Evolutionary conservation across 2,113 vertebrate species (phyloP), one percentile per base, ranked within the genome.

Genomic region (Lepisosteus oculatus): DNA sequence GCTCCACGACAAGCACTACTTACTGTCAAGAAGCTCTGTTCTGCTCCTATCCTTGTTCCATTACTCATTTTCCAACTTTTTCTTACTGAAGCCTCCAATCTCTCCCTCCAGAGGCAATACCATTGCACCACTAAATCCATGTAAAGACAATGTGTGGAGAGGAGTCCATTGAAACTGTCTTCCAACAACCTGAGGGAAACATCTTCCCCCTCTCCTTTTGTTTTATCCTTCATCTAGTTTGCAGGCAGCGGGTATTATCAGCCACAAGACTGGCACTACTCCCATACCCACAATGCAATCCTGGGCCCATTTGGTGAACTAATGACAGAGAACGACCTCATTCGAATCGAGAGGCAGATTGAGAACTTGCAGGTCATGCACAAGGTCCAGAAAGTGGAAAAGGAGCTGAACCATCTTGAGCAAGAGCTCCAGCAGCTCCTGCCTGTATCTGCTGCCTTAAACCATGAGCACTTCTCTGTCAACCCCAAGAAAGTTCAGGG

Each of bases 291-390:
- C 81, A 88, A 95, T 78, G 96, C 88, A 83, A 91, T 94, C 68
- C 89, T 93, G 79, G 94, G 94, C 76, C 94, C 94, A 62, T 91
- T 97, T 44, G 93, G 97, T 63, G 95, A 97, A 77, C 92, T 93
- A 71, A 94, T 97, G 95, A 92, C 93, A 1, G 97, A 98, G 80
- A 89, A 88, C 2, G 97, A 99, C 75, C 80, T 97, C 65, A 86
- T 91, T 75, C 90, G 88, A 71, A 93, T 98, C 74, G 97, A 99
- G 85, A 93, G 92, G 92, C 97, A 95, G 83, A 96, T 98, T 65
- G 96, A 97, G 81, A 98, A 96, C 83, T 92, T 98, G 66, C 95
- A 95, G 76, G 96, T 98, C 71, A 89, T 98, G 93, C 94, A 95
- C 80, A 93, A 96, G 78, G 93, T 89, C 0, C 93, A 93, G 66